Evolutionary conservation across 35 echinoderm and acorn worm species (phyloP), one percentile per base, ranked within the genome.

Genomic region (Lytechinus pictus): DNA sequence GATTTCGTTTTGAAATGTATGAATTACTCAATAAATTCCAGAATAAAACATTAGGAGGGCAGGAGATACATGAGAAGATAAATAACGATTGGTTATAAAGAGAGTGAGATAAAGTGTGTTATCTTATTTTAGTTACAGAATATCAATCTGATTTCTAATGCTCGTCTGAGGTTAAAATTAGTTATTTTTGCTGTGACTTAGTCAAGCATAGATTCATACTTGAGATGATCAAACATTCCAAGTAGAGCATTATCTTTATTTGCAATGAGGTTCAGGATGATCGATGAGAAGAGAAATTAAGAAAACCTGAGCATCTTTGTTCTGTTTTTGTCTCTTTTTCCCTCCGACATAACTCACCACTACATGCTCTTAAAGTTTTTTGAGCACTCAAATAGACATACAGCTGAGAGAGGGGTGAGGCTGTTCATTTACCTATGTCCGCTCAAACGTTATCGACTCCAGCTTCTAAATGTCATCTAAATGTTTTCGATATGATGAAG

Each of bases 401-500:
- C 11, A 44, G 33, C 33, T 90, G 52, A 90, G 88, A 90, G 88
- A 90, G 88, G 16, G 52, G 27, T 44, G 24, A 90, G 29, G 52
- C 24, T 90, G 52, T 54, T 52, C 88, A 90, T 90, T 90, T 54
- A 52, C 52, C 52, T 90, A 90, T 52, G 88, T 52, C 66, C 88
- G 88, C 88, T 90, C 52, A 90, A 54, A 54, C 52, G 28, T 90
- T 90, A 54, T 54, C 88, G 88, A 90, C 88, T 54, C 88, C 88
- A 52, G 28, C 88, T 90, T 90, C 88, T 90, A 54, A 54, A 44
- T 90, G 88, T 90, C 88, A 90, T 90, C 88, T 90, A 44, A 90
- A 90, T 90, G 88, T 90, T 90, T 52, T 90, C 29, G 88, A 90
- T 90, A 90, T 90, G 88, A 90, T 90, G 88, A 90, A 90, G 88